Conservation (phyloP, 2,113 vertebrate species). For the Cebus imitator region DNA sequence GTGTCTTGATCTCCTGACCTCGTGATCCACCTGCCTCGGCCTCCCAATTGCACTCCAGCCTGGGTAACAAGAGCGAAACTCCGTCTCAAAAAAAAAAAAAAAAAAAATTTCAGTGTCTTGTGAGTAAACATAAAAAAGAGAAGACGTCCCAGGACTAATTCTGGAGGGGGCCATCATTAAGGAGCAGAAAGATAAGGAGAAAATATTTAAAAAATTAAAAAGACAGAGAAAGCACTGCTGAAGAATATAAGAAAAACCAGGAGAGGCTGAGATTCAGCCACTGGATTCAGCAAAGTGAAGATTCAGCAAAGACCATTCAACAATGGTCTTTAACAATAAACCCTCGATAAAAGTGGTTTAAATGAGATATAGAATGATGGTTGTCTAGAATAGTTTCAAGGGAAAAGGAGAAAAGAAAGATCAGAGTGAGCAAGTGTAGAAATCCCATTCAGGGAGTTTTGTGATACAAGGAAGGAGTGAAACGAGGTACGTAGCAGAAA, state of each 20-base stretch:
- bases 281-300: not conserved
- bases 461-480: not conserved
- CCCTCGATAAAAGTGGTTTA: not conserved
- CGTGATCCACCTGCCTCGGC: no score
- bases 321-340: not conserved
- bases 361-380: not conserved
- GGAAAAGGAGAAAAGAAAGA: not conserved
- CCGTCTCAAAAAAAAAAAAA: no score
- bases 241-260: not conserved
- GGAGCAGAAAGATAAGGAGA: not conserved
- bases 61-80: no score
- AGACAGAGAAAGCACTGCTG: not conserved
- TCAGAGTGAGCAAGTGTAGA: not conserved
- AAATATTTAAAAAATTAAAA: not conserved
- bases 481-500: not conserved
- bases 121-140: not conserved
- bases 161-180: not conserved
- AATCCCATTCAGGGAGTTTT: not conserved
- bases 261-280: not conserved
- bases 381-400: not conserved
- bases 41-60: no score
- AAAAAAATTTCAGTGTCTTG: not conserved
- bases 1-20: not conserved
- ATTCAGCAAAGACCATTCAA: not conserved
- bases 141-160: not conserved